A percentile compares a stretch with the other conserved stretches of the same genome.
Evolutionary conservation across 2,797 vertebrate species (phyloP).

Genomic region (Sebastes dallii): DNA sequence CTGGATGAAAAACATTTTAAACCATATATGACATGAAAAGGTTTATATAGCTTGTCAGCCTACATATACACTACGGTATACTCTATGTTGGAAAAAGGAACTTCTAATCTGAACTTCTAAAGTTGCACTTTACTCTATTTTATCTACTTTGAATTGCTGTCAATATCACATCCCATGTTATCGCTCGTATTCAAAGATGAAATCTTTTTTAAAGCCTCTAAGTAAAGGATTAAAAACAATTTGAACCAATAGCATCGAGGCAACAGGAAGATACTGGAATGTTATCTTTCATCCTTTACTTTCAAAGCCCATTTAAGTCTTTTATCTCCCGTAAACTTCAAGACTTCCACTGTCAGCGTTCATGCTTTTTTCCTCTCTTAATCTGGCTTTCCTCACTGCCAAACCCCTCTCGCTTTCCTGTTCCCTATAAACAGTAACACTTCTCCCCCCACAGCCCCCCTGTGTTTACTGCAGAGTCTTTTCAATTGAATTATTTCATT

Average conservation of each 20-base stretch:
- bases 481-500: constrained; percentile 47
- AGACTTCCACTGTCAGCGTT: background rate
- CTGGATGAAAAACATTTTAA: background rate
- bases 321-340: constrained; percentile 11
- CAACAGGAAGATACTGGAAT: background rate
- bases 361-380: background rate
- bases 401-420: constrained; percentile 2
- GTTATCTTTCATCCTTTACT: background rate
- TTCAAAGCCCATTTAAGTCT: constrained; percentile 3
- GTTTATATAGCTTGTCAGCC: background rate
- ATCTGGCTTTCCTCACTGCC: background rate
- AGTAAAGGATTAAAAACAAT: constrained; percentile 18
- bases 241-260: constrained; percentile 1
- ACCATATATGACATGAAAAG: background rate
- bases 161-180: background rate
- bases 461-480: constrained; percentile 9
- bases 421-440: background rate
- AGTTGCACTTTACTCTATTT: background rate
- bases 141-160: background rate
- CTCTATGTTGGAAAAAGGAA: background rate
- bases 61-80: background rate
- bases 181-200: background rate
- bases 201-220: background rate
- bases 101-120: background rate
- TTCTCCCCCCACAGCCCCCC: background rate